Evolutionary conservation across 2,888 invertebrate genomes (phyloP), one percentile per base, ranked within the genome.

Genomic region (Cephalotes varians): DNA sequence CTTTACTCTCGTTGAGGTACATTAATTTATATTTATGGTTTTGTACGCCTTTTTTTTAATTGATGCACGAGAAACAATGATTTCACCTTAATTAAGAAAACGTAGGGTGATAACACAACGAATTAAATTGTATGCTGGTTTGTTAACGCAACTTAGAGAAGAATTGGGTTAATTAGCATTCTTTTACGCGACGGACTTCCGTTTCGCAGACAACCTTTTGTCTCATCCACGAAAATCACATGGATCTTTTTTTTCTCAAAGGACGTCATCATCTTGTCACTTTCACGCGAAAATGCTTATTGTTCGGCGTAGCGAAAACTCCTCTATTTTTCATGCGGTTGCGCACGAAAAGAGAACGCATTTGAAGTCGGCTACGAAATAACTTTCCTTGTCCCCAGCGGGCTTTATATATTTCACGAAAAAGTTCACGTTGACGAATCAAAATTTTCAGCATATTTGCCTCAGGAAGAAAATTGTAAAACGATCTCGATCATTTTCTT

Each of bases 111-210:
- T 56, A 71, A 56, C 18, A 34, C 40, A 44, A 28, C 12, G 34
- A 31, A 71, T 71, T 71, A n/a, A 71, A 44, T 56, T 10, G 44
- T 31, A 44, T 12, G 44, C 31, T 34, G 40, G 67, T 77, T 56
- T 15, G 72, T 49, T 56, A 49, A 71, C 18, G 44, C 72, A 56
- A 71, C 21, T 56, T 56, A 34, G 34, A 7, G 6, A 69, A 40
- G 40, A 79, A 79, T 72, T 79, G 72, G 77, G 77, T 79, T 79
- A 79, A 79, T 79, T 79, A 72, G 56, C 21, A 49, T 79, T 56
- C 72, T 37, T 44, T 28, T 15, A 44, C 34, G 71, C 34, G 34
- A 44, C 34, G 21, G n/a, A 56, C 71, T 79, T 71, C 77, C 77
- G 56, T 56, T 71, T 79, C 71, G 1, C 31, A 56, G 40, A 71